Base-by-base conservation (phyloP, 1,140 invertebrate species). In the Contarinia nasturtii region DNA sequence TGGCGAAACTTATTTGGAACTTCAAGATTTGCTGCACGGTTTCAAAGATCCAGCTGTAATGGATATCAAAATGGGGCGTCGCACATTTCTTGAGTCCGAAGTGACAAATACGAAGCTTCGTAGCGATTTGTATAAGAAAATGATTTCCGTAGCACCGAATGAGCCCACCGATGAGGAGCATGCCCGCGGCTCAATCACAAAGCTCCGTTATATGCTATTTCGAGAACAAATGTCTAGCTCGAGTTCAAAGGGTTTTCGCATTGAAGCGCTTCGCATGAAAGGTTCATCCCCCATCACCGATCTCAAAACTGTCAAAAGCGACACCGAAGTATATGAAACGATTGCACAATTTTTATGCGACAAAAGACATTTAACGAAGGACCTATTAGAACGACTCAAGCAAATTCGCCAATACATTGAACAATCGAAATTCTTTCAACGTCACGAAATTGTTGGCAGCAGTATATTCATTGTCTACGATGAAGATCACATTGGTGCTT, bases 391-490 rank as follows among this genome's bases (percentile, higher is more conserved):
- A 19, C 74, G 85, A 38, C 70, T 97, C 14, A 75, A 75, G 48
- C 76, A 83, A 51, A 82, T 96, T 52, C 70, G 85, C 52, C 64
- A 67, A 12, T 78, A 76, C 46, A 80, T 96, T 56, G 86, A 93
- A 58, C 69, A 76, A 40, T 94, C 88, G 0, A 66, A 79, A 12
- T 96, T 92, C 65, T 96, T 96, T 62, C 74, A 75, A 49, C 76
- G 67, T 27, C 89, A 95, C 58, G 92, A 97, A 73, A 87, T 95
- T 21, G 82, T 97, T 54, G 93, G 93, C 18, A 92, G 86, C 65
- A 92, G 87, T 64, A 76, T 97, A 51, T 81, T 97, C 48, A 84
- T 97, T 55, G 85, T 97, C 33, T 90, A 92, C 58, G 91, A 96
- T 61, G 74, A 82, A 49, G 74, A 76, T 46, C 79, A 80, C 52